A percentile compares a stretch with the other conserved stretches of the same genome.
Evolutionary conservation across 2,113 vertebrate species (phyloP).

Genomic region (Xenopus laevis): DNA sequence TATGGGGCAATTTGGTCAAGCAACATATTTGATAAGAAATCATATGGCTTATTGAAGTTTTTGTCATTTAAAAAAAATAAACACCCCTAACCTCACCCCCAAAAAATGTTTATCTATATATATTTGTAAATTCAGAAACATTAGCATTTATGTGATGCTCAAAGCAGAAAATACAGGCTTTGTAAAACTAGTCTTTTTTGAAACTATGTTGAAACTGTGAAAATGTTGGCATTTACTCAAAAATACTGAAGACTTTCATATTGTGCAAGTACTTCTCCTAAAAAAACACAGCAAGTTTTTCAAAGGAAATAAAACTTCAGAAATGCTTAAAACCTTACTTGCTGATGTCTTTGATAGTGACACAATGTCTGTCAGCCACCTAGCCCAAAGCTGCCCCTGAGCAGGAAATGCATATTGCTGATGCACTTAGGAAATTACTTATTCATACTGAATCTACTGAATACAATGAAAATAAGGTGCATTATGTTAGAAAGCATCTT

Average conservation of each 20-base stretch:
- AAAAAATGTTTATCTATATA: too few species aligned
- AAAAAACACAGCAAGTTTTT: constrained; percentile 1
- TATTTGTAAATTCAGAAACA: too few species aligned
- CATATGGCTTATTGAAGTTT: too few species aligned
- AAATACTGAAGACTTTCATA: background rate
- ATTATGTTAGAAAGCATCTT: constrained; percentile 79
- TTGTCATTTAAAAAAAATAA: too few species aligned
- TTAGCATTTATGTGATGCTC: too few species aligned
- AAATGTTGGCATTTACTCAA: too few species aligned
- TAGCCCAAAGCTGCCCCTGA: constrained; percentile 57
- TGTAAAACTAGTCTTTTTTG: too few species aligned
- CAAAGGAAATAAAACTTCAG: background rate
- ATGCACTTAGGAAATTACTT: constrained; percentile 83
- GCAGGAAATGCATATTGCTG: constrained; percentile 65
- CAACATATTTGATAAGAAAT: too few species aligned
- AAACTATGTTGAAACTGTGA: too few species aligned
- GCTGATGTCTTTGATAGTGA: constrained; percentile 24
- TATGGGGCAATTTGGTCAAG: too few species aligned
- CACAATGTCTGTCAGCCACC: constrained; percentile 44
- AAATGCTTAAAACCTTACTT: constrained; percentile 26
- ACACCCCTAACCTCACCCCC: too few species aligned
- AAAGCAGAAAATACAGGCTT: too few species aligned
- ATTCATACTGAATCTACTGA: constrained; percentile 82
- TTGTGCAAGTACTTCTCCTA: background rate
- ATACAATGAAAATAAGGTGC: constrained; percentile 72